Evolutionary conservation across 2,113 vertebrate species (phyloP), one percentile per base, ranked within the genome.

Genomic region (Himantopus leucocephalus): DNA sequence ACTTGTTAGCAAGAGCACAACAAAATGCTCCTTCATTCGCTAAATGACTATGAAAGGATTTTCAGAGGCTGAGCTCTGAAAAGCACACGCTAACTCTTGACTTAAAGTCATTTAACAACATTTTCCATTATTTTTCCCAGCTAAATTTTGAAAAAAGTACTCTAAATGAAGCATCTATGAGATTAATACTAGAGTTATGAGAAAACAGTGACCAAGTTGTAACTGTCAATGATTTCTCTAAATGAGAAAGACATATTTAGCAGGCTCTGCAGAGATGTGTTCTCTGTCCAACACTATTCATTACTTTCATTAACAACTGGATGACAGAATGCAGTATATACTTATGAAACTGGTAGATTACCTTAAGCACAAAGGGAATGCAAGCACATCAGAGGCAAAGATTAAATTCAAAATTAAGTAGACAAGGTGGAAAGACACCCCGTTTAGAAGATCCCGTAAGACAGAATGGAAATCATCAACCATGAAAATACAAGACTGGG

Each of bases 331-430:
- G 48, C 39, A 86, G 55, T 32, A 84, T 34, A 43, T n/a, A 50
- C 23, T 56, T 77, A 82, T 30, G n/a, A 86, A 91, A 92, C 9
- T 24, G 53, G 34, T 20, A 73, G 39, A 85, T 72, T 59, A 75
- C 50, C 82, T 47, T 68, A 90, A 92, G 66, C 30, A 90, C 3
- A 4, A 94, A 90, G 29, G 45, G 22, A 77, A 21, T 8, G n/a
- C 92, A 92, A 70, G 39, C 45, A 93, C 16, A 79, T 52, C 20
- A 92, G 34, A 86, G 20, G 55, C 18, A 23, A 90, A 88, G 39
- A 83, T 59, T 88, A 95, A 83, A 95, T 60, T 85, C 48, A 76
- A 92, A 90, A 92, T 85, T 83, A 79, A 85, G 86, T 12, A 70
- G 58, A 83, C 62, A 83, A 19, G 24, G 16, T 75, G n/a, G 34